Evolutionary conservation across 2,888 invertebrate genomes (phyloP).

Genomic region (Thecocarcelia acutangulata): DNA sequence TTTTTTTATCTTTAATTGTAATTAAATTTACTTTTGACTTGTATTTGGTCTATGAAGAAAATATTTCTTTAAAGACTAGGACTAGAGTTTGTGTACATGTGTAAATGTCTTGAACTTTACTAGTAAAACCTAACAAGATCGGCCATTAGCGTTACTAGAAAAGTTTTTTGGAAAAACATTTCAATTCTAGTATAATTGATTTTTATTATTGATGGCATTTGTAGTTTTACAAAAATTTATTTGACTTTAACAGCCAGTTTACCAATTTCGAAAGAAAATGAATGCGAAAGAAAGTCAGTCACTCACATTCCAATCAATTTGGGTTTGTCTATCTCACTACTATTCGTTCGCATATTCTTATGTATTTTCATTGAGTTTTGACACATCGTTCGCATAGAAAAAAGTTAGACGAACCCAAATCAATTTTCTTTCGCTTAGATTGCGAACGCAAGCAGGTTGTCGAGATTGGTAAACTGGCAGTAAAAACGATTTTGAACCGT

Average conservation of each 20-base stretch:
- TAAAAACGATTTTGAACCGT: constrained; percentile 76
- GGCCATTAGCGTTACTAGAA: neutral
- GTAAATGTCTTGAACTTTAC: constrained; percentile 14
- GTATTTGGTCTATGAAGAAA: constrained; percentile 57
- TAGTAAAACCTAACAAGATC: constrained; percentile 8
- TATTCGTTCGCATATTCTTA: too few relatives aligned
- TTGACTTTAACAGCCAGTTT: too few relatives aligned
- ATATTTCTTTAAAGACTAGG: constrained; percentile 64
- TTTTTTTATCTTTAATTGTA: constrained; percentile 33
- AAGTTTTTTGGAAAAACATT: constrained; percentile 1
- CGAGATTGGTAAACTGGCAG: too few relatives aligned
- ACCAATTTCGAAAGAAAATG: too few relatives aligned
- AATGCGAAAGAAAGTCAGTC: too few relatives aligned
- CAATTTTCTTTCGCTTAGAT: too few relatives aligned
- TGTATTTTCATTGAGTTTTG: too few relatives aligned
- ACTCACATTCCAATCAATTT: too few relatives aligned
- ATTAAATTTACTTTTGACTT: constrained; percentile 20
- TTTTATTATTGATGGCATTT: constrained; percentile 57
- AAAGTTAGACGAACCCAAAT: too few relatives aligned
- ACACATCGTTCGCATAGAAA: too few relatives aligned
- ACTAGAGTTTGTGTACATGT: constrained; percentile 66
- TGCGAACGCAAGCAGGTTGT: too few relatives aligned
- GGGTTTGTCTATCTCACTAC: too few relatives aligned
- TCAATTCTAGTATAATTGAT: constrained; percentile 60
- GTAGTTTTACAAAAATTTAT: constrained; percentile 34